These are phyloP conservation scores for Drosophila neonasuta DNA, from an alignment of 2,888 invertebrate genomes.

Conservation along the genomic window DNA sequence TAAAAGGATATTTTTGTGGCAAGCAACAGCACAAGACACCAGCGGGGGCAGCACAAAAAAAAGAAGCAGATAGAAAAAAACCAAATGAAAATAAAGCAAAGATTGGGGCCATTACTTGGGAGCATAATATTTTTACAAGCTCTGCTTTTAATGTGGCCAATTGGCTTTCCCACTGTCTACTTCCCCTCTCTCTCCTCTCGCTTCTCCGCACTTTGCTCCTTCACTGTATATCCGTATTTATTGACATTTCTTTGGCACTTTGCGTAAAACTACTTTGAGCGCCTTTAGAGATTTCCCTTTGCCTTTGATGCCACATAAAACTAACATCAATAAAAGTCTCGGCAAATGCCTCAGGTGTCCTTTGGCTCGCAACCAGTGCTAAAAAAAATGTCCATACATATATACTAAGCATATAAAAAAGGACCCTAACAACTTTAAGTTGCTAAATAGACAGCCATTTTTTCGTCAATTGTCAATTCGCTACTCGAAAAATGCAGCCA, in stretches of 20 bases:
- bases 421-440: constrained; percentile 24
- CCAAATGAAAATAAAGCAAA: background rate
- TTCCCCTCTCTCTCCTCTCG: background rate
- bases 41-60: background rate
- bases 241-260: constrained; percentile 64
- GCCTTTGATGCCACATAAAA: constrained; percentile 52
- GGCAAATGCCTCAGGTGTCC: constrained; percentile 47
- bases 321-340: constrained; percentile 47
- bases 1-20: constrained; percentile 67
- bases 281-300: constrained; percentile 49
- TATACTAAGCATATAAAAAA: background rate
- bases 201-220: background rate
- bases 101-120: constrained; percentile 45
- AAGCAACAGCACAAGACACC: constrained; percentile 21
- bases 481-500: constrained; percentile 24
- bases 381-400: background rate
- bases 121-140: constrained; percentile 56
- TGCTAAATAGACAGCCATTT: constrained; percentile 18
- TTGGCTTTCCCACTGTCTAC: constrained; percentile 29
- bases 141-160: constrained; percentile 55
- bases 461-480: constrained; percentile 4
- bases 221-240: constrained; percentile 36
- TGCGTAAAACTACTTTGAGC: constrained; percentile 60
- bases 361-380: constrained; percentile 1
- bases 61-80: background rate